Evolutionary conservation across 2,113 vertebrate species (phyloP), one percentile per base, ranked within the genome.

Genomic region (Megalops atlanticus): DNA sequence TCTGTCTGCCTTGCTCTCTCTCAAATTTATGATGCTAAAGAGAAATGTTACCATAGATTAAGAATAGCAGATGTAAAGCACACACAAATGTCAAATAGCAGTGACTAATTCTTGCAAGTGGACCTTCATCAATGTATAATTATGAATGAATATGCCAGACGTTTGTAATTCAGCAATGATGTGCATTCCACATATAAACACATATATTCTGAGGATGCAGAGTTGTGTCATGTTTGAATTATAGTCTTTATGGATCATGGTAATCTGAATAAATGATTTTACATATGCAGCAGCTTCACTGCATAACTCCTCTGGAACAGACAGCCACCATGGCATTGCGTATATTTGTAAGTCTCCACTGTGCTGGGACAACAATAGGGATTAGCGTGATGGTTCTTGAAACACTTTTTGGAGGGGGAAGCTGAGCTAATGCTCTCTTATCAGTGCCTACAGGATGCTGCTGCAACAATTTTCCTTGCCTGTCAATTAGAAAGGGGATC

Each of bases 401-500:
- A 92, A 92, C 89, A 88, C 85, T 89, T 73, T 84, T 84, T 72
- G 78, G 79, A 36, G 82, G 83, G 84, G 85, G 78, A 77, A 35
- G 18, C 64, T 70, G 83, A 79, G 84, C 74, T 41, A 49, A 68
- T 45, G 69, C 71, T 68, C 82, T 86, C 89, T 94, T 95, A 95
- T 95, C 93, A 84, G 89, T 74, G 89, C 87, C 85, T 81, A 87
- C 93, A 92, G 93, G 87, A 92, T 92, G 90, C 92, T 84, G 88
- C 89, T 52, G 85, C 89, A 89, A 87, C 92, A 90, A 86, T 79
- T 93, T 93, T 92, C 88, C 92, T 92, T 91, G 90, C 90, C 93
- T 95, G 94, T 94, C 93, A 94, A 94, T 94, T 94, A 94, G 92
- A 94, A 90, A 92, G 92, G 87, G 92, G 94, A 94, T 95, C 94